These are phyloP conservation scores for Crax fasciolata DNA, from an alignment of 2,797 vertebrate genomes.

Conservation along the genomic window DNA sequence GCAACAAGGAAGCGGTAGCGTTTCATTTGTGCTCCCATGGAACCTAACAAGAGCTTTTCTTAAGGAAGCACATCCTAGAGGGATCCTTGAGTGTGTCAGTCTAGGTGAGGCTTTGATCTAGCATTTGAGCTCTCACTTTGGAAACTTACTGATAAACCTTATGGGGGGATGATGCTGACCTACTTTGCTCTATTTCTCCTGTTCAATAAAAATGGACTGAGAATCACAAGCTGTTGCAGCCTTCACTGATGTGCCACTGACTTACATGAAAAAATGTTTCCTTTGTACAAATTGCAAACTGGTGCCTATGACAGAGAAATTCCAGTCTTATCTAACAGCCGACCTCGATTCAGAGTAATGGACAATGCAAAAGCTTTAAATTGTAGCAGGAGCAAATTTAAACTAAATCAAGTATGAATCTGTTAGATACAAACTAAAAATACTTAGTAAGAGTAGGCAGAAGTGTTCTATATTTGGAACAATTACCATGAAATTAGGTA, in stretches of 20 bases:
- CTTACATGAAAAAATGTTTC: neutral
- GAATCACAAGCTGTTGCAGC: neutral
- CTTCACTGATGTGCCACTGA: neutral
- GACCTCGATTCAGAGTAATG: neutral
- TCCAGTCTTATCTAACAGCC: neutral
- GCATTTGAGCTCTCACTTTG: neutral
- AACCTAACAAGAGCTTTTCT: neutral
- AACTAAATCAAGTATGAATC: neutral
- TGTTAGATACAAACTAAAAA: neutral
- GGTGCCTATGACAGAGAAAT: neutral
- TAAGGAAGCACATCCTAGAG: slow-evolving; percentile 1
- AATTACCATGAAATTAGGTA: neutral
- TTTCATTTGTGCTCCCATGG: slow-evolving; percentile 39
- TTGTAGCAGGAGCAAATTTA: neutral
- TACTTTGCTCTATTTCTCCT: slow-evolving; percentile 26
- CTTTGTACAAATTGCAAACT: neutral
- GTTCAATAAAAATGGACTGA: neutral
- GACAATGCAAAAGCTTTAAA: neutral
- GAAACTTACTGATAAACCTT: neutral
- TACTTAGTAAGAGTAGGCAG: neutral
- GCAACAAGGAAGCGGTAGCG: slow-evolving; percentile 5
- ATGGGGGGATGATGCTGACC: neutral
- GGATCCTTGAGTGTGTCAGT: neutral
- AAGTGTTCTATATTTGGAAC: neutral
- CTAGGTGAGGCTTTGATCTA: slow-evolving; percentile 52